Conservation (phyloP, 2,113 vertebrate species). For the Engraulis encrasicolus region DNA sequence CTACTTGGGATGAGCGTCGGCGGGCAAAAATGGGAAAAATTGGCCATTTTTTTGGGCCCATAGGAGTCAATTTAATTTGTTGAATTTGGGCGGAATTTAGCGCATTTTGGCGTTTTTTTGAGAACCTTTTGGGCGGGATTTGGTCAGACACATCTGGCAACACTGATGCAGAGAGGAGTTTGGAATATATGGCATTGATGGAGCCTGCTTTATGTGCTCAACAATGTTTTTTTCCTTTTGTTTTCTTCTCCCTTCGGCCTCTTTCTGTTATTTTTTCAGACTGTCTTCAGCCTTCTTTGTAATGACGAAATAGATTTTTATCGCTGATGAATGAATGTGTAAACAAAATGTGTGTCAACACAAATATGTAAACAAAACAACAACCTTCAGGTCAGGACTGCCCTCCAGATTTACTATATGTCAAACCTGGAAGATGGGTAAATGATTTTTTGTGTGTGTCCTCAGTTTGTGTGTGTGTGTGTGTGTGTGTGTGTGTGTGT, state of each 20-base stretch:
- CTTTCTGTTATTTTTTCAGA: slow-evolving; percentile 36
- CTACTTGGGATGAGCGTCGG: no score
- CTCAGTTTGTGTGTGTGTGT: slow-evolving; percentile 9
- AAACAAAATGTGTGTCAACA: slow-evolving; percentile 31
- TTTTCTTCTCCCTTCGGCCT: slow-evolving; percentile 37
- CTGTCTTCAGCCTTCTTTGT: slow-evolving; percentile 52
- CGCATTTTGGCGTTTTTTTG: no score
- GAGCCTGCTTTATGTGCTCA: slow-evolving; percentile 73
- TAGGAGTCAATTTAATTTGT: no score
- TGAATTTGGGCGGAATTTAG: no score
- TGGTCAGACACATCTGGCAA: no score
- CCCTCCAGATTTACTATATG: slow-evolving; percentile 54
- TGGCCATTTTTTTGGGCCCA: no score
- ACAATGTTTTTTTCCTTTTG: slow-evolving; percentile 52
- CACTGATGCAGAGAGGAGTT: no score
- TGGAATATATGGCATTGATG: no score
- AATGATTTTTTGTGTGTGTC: background rate
- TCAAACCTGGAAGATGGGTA: slow-evolving; percentile 52
- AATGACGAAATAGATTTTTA: slow-evolving; percentile 48
- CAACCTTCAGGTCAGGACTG: slow-evolving; percentile 64
- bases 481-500: slow-evolving; percentile 12
- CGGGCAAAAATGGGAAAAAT: no score
- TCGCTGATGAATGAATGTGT: slow-evolving; percentile 69
- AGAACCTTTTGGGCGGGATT: no score
- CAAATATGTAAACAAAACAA: no score